phyloP scores from a whole-genome alignment of 2,888 invertebrate genomes.

The Ochropacha duplaris region DNA sequence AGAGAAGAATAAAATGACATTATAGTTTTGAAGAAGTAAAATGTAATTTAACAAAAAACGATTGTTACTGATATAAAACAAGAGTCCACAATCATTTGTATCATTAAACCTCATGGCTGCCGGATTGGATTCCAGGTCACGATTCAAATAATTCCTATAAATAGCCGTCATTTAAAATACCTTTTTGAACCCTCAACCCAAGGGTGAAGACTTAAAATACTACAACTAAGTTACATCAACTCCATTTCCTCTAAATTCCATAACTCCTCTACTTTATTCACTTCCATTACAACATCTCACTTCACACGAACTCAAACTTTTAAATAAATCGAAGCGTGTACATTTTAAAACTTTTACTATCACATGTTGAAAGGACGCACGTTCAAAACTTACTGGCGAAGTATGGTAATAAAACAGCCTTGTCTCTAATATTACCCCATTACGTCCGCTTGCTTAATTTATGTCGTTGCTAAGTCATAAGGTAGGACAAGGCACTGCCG shows the following conservation, averaged over 20 bases:
- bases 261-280: background rate
- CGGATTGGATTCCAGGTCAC: too few relatives aligned
- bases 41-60: too few relatives aligned
- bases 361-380: constrained; percentile 25
- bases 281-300: background rate
- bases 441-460: constrained; percentile 75
- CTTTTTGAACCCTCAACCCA: too few relatives aligned
- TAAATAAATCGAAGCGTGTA: constrained; percentile 20
- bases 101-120: too few relatives aligned
- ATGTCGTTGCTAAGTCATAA: constrained; percentile 78
- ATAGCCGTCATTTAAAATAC: too few relatives aligned
- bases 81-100: too few relatives aligned
- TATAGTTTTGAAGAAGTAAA: too few relatives aligned
- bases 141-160: too few relatives aligned
- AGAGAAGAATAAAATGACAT: too few relatives aligned
- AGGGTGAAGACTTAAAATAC: background rate
- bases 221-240: background rate
- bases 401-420: constrained; percentile 76
- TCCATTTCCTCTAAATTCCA: background rate
- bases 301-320: background rate
- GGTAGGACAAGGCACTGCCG: constrained; percentile 59
- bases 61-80: too few relatives aligned
- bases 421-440: constrained; percentile 79
- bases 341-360: constrained; percentile 8
- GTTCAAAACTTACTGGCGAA: constrained; percentile 57